Base-by-base conservation (phyloP, 2,888 invertebrate species). In the Clepsis dumicolana region DNA sequence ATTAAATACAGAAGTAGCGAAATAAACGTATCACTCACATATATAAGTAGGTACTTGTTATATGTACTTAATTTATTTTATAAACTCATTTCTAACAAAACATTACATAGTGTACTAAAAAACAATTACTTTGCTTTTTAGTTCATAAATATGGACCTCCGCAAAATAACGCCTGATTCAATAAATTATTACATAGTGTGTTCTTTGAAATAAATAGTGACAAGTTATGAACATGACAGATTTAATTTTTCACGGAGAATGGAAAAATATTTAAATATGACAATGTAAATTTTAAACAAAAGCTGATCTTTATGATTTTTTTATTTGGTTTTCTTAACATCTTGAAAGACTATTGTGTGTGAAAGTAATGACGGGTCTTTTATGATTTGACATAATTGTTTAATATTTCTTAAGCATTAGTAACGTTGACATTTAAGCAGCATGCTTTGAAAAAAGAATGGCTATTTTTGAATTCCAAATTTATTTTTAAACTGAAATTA, bases 1-100 rank as follows among this genome's bases (percentile, higher is more conserved):
- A n/a, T n/a, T n/a, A n/a, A n/a, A n/a, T n/a, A n/a, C n/a, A n/a
- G n/a, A n/a, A n/a, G n/a, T n/a, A n/a, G n/a, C n/a, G n/a, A n/a
- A n/a, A n/a, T n/a, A n/a, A n/a, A n/a, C n/a, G n/a, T n/a, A n/a
- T n/a, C n/a, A n/a, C n/a, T n/a, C n/a, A n/a, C n/a, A n/a, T n/a
- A n/a, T n/a, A n/a, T n/a, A n/a, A n/a, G n/a, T n/a, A n/a, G n/a
- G n/a, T n/a, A n/a, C n/a, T n/a, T n/a, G n/a, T n/a, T n/a, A n/a
- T n/a, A n/a, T n/a, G n/a, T n/a, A n/a, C n/a, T n/a, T 35, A 35
- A 21, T n/a, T 7, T 62, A 62, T 52, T 38, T 62, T 63, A 53
- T 38, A 16, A 38, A 32, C 24, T 38, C 35, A 25, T 38, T 63
- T 41, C 27, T 12, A 14, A 53, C n/a, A n/a, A n/a, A n/a, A n/a